Percentiles rank a stretch among this genome's conserved stretches.
These are phyloP conservation scores for Reticulitermes speratus DNA, from an alignment of 1,140 invertebrate species.

Conservation along the genomic window DNA sequence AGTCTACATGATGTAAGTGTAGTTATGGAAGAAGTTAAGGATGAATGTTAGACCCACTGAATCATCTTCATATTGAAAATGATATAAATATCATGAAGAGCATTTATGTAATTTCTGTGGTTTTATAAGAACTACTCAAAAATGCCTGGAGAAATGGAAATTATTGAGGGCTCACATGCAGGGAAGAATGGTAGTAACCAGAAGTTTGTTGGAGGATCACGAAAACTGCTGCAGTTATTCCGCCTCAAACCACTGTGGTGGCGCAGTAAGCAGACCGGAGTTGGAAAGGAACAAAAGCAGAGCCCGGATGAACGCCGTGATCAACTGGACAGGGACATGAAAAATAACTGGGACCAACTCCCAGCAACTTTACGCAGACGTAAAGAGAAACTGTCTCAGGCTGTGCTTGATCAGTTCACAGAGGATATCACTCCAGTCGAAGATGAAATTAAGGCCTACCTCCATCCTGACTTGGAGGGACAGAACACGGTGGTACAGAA, in stretches of 20 bases:
- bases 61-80: not conserved
- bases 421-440: not conserved
- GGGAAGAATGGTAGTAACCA: conserved; percentile 1
- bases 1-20: not conserved
- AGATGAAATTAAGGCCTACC: not conserved
- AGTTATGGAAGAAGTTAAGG: not conserved
- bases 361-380: conserved; percentile 48
- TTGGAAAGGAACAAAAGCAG: not conserved
- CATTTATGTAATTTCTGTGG: not conserved
- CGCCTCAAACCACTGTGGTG: not conserved
- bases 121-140: not conserved
- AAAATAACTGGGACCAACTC: conserved; percentile 49
- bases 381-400: conserved; percentile 40
- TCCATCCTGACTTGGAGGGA: not conserved
- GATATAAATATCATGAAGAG: not conserved
- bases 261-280: not conserved
- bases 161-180: conserved; percentile 1
- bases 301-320: conserved; percentile 26
- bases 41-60: not conserved
- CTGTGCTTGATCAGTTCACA: conserved; percentile 27
- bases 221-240: conserved; percentile 23
- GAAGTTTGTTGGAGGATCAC: not conserved
- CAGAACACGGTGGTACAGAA: not conserved
- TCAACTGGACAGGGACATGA: conserved; percentile 33
- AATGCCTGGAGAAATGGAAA: conserved; percentile 19